Base-by-base conservation (phyloP, 1,140 invertebrate species). In the Heterodera schachtii region DNA sequence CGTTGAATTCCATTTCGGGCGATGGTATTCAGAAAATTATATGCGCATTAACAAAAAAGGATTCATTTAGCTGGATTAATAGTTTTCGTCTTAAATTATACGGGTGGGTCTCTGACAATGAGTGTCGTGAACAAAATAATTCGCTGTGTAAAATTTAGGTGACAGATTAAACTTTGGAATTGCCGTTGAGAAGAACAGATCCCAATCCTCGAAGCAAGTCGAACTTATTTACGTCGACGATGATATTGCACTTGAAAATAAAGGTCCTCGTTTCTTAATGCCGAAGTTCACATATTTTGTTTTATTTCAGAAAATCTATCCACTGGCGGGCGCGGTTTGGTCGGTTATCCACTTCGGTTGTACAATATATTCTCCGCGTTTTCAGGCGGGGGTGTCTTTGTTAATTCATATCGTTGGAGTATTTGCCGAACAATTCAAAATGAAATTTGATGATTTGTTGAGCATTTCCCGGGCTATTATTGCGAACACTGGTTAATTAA, bases 11-110 rank as follows among this genome's bases (percentile, higher is more conserved):
- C 60, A 64, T 7, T 64, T 70, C 31, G 21, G 31, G 41, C 13
- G 67, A 46, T 44, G 47, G 47, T 76, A 76, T 43, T 8, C 19
- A 21, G 11, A 49, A 67, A 6, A 83, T 80, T 49, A 31, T 31
- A 31, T 31, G 31, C 31, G 66, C 75, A 84, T 70, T 70, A 81
- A 81, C 66, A 67, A 78, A 66, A 21, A 73, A 44, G 46, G 46
- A n/a, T n/a, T 6, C 9, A 71, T 91, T 64, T 74, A 94, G 94
- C 91, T 82, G 94, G 94, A 46, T 92, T 93, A 73, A 86, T 95
- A 5, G 91, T 95, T 0, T 91, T 95, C 21, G 92, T 95, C 8
- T 93, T 93, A 11, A 96, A 96, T 91, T 96, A 96, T 88, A 96
- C 95, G 7, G 95, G 95, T 0, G 95, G 96, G 87, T 31, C 1